phyloP scores from a whole-genome alignment of 2,113 vertebrate genomes.

The Gobius niger region DNA sequence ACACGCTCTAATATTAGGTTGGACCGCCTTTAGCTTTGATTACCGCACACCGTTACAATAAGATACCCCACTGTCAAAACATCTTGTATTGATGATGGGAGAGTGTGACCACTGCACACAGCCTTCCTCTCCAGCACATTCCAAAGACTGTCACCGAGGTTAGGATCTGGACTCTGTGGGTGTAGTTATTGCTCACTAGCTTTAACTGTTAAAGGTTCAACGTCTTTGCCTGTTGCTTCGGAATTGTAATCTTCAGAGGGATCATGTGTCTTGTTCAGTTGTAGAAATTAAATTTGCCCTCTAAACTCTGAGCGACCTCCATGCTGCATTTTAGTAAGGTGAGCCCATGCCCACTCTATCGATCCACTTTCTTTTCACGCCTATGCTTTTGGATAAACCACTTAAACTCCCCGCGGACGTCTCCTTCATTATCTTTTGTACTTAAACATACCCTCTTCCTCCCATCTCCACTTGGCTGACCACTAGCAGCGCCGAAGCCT shows the following conservation, averaged over 20 bases:
- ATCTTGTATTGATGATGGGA: too few species aligned
- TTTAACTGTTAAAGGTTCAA: not conserved
- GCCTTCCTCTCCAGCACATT: too few species aligned
- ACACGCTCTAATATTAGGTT: too few species aligned
- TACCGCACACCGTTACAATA: too few species aligned
- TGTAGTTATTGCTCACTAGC: too few species aligned
- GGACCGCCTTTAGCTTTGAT: too few species aligned
- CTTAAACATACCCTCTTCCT: constrained; percentile 23
- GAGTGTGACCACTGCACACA: too few species aligned
- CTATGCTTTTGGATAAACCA: not conserved
- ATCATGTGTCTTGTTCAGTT: constrained; percentile 2
- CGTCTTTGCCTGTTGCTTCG: not conserved
- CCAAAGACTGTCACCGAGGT: too few species aligned
- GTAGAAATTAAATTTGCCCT: not conserved
- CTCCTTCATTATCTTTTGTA: constrained; percentile 45
- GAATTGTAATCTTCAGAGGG: not conserved
- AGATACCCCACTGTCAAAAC: too few species aligned
- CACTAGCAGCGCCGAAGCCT: not conserved
- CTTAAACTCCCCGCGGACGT: not conserved
- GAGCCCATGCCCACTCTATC: not conserved
- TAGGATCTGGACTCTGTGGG: too few species aligned
- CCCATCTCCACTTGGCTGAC: constrained; percentile 14
- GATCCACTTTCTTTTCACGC: constrained; percentile 5
- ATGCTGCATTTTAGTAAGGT: not conserved
- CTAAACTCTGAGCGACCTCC: not conserved